Base-by-base conservation (phyloP, 1,140 invertebrate genomes). In the Drosophila santomea region DNA sequence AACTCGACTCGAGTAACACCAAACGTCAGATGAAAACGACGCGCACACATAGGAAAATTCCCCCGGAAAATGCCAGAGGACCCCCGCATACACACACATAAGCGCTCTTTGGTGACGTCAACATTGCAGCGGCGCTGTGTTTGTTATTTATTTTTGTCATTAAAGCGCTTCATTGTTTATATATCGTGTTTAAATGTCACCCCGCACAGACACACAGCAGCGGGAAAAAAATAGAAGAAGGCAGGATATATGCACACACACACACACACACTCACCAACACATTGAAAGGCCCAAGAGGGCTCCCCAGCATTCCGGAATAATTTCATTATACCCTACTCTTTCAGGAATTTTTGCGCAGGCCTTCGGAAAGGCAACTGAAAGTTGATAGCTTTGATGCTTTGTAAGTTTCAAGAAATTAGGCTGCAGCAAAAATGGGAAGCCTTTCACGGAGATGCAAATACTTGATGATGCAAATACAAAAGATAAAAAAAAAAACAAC, bases 111-210 rank as follows among this genome's bases (percentile, higher is more conserved):
- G 62, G 59, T 78, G 60, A 43, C 73, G 54, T 66, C 63, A 60
- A 74, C 69, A 71, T 60, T 75, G 69, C 80, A 83, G 45, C 47
- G 68, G 43, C 58, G 39, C 66, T 58, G 35, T 63, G 68, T 74
- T 71, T 64, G 51, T 72, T 80, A 85, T 80, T 85, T 74, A 74
- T 75, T 74, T 74, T 76, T 59, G 51, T 68, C 78, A 88, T 82
- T 86, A 76, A 88, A 88, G 67, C 74, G 74, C 73, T 76, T 76
- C 52, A 74, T 74, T 80, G 77, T 83, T 78, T 83, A 83, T 78
- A 83, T 83, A 83, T 78, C 71, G 80, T 66, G 56, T 79, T 83
- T 78, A 83, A 78, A 83, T 83, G 69, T 61, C 80, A 63, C 44
- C 55, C 54, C 56, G 14, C 32, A 25, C 54, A 28, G 51, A 41